A percentile compares a stretch with the other conserved stretches of the same genome.
Evolutionary conservation across 2,888 invertebrate genomes (phyloP).

Genomic region (Hypsopygia costalis): DNA sequence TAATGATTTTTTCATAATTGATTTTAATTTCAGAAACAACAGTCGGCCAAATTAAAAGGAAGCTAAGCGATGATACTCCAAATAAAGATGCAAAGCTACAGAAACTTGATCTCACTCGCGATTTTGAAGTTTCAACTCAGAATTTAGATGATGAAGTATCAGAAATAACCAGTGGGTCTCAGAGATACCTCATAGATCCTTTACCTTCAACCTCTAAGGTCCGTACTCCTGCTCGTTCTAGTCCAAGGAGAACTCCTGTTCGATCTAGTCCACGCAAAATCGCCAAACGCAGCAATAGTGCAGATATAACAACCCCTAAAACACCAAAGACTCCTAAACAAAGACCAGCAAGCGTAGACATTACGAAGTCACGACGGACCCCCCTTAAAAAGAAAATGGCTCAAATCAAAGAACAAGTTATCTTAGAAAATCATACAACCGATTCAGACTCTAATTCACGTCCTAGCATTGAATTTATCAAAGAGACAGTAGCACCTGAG

Average conservation of each 20-base stretch:
- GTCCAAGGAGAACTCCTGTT: constrained; percentile 52
- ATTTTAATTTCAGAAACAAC: constrained; percentile 40
- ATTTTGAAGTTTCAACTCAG: constrained; percentile 44
- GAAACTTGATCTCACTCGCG: constrained; percentile 48
- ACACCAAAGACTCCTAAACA: constrained; percentile 60
- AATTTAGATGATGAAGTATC: constrained; percentile 62
- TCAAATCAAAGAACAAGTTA: constrained; percentile 26
- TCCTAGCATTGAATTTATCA: constrained; percentile 48
- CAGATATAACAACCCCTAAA: constrained; percentile 46
- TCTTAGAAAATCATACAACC: constrained; percentile 20
- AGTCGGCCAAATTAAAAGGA: constrained; percentile 46
- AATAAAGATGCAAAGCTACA: constrained; percentile 53
- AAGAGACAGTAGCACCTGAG: constrained; percentile 38
- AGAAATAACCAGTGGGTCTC: constrained; percentile 44
- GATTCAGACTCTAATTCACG: constrained; percentile 36
- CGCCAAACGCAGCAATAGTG: constrained; percentile 62
- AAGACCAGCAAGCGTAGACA: constrained; percentile 60
- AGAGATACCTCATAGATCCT: constrained; percentile 39
- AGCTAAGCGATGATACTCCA: constrained; percentile 45
- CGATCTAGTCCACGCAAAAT: constrained; percentile 57
- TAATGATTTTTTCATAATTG: too few relatives aligned
- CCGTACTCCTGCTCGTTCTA: constrained; percentile 50
- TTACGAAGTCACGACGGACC: constrained; percentile 46
- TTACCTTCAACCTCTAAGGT: constrained; percentile 53
- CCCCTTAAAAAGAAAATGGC: constrained; percentile 35